phyloP scores from a whole-genome alignment of 2,797 vertebrate genomes.

The Avahi laniger region DNA sequence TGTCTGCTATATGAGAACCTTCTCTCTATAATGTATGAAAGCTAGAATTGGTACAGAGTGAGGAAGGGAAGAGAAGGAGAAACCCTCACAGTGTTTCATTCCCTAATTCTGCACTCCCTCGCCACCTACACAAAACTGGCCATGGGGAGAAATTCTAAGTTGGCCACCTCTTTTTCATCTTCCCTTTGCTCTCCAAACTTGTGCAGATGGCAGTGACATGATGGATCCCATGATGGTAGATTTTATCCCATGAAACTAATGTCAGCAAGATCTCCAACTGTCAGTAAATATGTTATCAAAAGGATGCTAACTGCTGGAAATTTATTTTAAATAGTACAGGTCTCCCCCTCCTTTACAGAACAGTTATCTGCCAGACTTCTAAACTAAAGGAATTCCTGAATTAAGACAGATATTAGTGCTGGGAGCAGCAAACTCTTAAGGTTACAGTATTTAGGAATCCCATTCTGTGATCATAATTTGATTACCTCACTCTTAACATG shows the following conservation, averaged over 20 bases:
- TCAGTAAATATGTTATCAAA: not conserved
- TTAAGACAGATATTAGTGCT: not conserved
- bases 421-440: not conserved
- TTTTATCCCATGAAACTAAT: not conserved
- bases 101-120: not conserved
- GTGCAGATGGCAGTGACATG: not conserved
- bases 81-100: not conserved
- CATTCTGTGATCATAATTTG: not conserved
- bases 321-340: not conserved
- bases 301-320: not conserved
- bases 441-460: not conserved
- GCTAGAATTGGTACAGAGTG: not conserved
- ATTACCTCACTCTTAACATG: not conserved
- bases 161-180: not conserved
- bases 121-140: not conserved
- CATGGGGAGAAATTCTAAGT: not conserved
- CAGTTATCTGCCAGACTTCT: not conserved
- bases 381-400: constrained; percentile 21
- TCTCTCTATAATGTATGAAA: not conserved
- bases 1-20: not conserved
- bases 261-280: not conserved
- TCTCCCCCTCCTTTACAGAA: not conserved
- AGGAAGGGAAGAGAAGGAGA: not conserved
- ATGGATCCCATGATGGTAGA: not conserved
- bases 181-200: not conserved